Evolutionary conservation across 1,140 invertebrate species (phyloP), one percentile per base, ranked within the genome.

Genomic region (Radopholus similis): DNA sequence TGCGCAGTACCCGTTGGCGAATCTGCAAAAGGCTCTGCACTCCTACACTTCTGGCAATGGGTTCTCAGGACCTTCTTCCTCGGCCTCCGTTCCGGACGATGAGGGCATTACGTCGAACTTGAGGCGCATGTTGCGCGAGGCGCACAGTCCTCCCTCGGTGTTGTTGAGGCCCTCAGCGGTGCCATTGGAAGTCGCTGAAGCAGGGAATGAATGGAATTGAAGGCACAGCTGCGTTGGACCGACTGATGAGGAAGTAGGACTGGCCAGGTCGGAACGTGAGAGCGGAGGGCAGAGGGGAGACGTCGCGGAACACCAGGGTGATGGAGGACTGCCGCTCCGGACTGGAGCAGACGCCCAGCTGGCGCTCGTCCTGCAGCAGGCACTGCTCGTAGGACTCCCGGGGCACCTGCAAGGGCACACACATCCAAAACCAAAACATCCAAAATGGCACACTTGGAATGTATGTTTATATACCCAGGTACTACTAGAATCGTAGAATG

Each of bases 141-240:
- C 55, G 60, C 74, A 75, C 26, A 75, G 47, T 18, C 74, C 74
- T 30, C 74, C 71, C 15, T 42, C 34, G 2, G 71, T 70, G 35
- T 64, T 69, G 51, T 75, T 73, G 23, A 75, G 23, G 11, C 74
- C 74, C 15, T 28, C 34, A 30, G 42, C 23, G 4, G 74, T 77
- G 26, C 74, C 74, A 62, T 75, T 65, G 13, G 74, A 77, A 6
- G 74, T 75, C 18, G 74, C 74, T 75, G 23, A 64, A 75, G 54
- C 1, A 28, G 18, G 11, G 26, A 49, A 72, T 5, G 4, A 62
- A 49, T 38, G 9, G 13, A 73, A 67, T 18, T 53, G 15, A 57
- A 32, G 8, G 2, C 15, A 11, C 54, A 23, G 8, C 11, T 69
- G 51, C 13, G 23, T 38, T 57, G 2, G 55, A 57, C 71, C 34